Conservation (phyloP, 1,140 invertebrate species). For the Kradibia gibbosae region DNA sequence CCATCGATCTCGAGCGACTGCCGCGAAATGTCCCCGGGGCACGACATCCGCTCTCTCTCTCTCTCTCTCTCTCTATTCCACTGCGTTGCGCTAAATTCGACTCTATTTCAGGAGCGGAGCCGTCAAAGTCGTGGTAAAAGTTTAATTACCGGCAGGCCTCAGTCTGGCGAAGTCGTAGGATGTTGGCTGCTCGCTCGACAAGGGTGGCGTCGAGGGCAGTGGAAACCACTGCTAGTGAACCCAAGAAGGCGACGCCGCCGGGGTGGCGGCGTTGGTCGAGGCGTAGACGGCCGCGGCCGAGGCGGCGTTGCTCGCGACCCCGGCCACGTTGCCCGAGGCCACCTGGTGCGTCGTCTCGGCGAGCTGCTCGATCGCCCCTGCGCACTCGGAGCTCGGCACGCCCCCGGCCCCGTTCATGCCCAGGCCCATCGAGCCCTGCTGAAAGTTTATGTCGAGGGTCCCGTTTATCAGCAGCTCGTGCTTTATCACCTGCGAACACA, state of each 20-base stretch:
- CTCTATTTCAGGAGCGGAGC: no score
- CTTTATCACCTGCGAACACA: constrained; percentile 81
- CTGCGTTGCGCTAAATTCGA: no score
- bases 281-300: constrained; percentile 66
- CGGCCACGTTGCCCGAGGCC: constrained; percentile 46
- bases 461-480: constrained; percentile 94
- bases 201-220: constrained; percentile 63
- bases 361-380: constrained; percentile 50
- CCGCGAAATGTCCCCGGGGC: no score
- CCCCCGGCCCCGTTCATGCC: constrained; percentile 27
- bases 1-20: no score
- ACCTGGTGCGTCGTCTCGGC: constrained; percentile 12
- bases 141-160: constrained; percentile 63
- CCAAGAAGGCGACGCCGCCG: constrained; percentile 78
- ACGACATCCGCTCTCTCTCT: no score
- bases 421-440: constrained; percentile 64
- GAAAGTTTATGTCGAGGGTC: constrained; percentile 94
- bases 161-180: constrained; percentile 58
- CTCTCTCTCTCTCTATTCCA: no score
- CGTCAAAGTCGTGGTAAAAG: neutral
- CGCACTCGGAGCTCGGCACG: neutral
- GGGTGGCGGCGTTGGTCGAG: constrained; percentile 71
- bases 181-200: constrained; percentile 60
- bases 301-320: constrained; percentile 43
- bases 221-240: constrained; percentile 76